These are phyloP conservation scores for Melanogrammus aeglefinus DNA, from an alignment of 2,797 vertebrate genomes.

Conservation along the genomic window DNA sequence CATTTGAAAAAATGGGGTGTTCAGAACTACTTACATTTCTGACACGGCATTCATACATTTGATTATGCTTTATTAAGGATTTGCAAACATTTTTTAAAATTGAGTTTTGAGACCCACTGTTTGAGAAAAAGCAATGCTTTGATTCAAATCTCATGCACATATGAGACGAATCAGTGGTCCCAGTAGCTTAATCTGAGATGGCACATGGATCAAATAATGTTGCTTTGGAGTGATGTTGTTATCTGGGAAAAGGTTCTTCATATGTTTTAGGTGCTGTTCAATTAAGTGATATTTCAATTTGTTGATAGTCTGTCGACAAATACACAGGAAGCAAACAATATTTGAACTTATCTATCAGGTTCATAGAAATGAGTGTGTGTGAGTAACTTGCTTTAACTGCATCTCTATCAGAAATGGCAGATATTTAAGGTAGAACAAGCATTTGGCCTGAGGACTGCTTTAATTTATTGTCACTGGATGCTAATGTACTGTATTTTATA, in stretches of 20 bases:
- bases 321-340: constrained; percentile 38
- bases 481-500: constrained; percentile 23
- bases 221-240: constrained; percentile 39
- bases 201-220: constrained; percentile 36
- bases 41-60: constrained; percentile 33
- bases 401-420: constrained; percentile 34
- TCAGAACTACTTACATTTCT: constrained; percentile 24
- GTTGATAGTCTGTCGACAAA: constrained; percentile 23
- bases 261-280: constrained; percentile 35
- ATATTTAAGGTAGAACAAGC: constrained; percentile 39
- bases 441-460: constrained; percentile 35
- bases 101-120: constrained; percentile 28
- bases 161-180: constrained; percentile 32
- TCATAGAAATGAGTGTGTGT: not conserved
- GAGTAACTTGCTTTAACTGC: constrained; percentile 11
- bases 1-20: constrained; percentile 26
- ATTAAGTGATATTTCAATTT: constrained; percentile 35
- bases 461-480: constrained; percentile 32
- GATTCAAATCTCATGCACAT: constrained; percentile 35
- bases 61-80: constrained; percentile 33
- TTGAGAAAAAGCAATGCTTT: constrained; percentile 34
- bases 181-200: constrained; percentile 32
- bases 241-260: constrained; percentile 43
- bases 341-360: constrained; percentile 26
- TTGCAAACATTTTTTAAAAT: constrained; percentile 32